A percentile compares a stretch with the other conserved stretches of the same genome.
These are phyloP conservation scores for Heterodera filipjevi DNA, from an alignment of 2,888 invertebrate genomes.

Conservation along the genomic window DNA sequence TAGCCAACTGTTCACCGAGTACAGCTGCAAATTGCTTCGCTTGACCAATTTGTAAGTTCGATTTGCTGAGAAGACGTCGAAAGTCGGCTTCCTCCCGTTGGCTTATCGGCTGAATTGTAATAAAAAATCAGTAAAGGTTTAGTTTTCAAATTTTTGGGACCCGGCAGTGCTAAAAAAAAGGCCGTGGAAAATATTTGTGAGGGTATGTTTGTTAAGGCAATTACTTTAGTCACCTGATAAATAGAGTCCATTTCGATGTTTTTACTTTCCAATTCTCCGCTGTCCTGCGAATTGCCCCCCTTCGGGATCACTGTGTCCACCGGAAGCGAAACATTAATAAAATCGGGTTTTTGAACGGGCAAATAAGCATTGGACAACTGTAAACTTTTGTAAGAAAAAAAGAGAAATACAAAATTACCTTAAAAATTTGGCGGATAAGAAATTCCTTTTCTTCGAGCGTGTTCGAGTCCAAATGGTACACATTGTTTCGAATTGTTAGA, in stretches of 20 bases:
- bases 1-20: slow-evolving; percentile 51
- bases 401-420: slow-evolving; percentile 40
- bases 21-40: slow-evolving; percentile 78
- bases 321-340: slow-evolving; percentile 75
- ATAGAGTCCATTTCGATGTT: slow-evolving; percentile 32
- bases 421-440: slow-evolving; percentile 69
- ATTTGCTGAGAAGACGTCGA: slow-evolving; percentile 80
- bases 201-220: no score
- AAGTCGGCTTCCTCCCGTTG: slow-evolving; percentile 72
- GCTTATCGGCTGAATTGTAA: slow-evolving; percentile 24
- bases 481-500: slow-evolving; percentile 82
- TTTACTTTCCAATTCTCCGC: slow-evolving; percentile 22
- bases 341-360: slow-evolving; percentile 76
- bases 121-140: neutral
- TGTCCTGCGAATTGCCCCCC: slow-evolving; percentile 18
- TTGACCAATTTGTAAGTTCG: slow-evolving; percentile 86
- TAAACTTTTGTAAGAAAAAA: neutral
- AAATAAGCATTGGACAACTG: slow-evolving; percentile 74
- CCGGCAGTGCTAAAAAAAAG: no score
- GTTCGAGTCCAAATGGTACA: slow-evolving; percentile 81
- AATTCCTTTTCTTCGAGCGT: slow-evolving; percentile 79
- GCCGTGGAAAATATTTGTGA: no score
- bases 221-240: slow-evolving; percentile 29
- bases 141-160: neutral
- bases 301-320: slow-evolving; percentile 46